Evolutionary conservation across 2,888 invertebrate species (phyloP), one percentile per base, ranked within the genome.

Genomic region (Hypselothyrea guttata): DNA sequence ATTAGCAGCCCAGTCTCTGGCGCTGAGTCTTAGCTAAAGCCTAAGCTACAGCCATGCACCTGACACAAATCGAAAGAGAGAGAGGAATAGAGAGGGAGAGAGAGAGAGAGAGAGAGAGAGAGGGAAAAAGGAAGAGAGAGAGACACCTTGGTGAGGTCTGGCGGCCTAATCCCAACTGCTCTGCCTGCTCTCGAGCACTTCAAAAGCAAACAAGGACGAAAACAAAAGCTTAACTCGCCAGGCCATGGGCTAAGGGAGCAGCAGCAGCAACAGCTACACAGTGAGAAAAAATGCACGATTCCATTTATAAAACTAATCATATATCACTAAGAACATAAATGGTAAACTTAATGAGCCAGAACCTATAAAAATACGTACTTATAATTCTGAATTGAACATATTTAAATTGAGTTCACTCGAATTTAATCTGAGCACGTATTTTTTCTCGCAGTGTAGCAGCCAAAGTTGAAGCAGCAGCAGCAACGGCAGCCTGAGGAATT

Each of bases 181-280:
- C 71, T 55, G 48, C 37, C 34, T 37, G 54, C 41, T 35, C 46
- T 57, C 55, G 46, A 70, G 71, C 78, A 79, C 76, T 72, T 76
- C 65, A 67, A 75, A 69, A 61, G 72, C 84, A 74, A 71, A 78
- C 86, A 75, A 75, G 79, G 77, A 84, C 75, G 75, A 83, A 83
- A 84, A 83, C 81, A 83, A 83, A 83, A 79, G 82, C 79, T 79
- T 82, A 78, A 68, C 65, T 46, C 60, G 44, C 48, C 34, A 22
- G 69, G 52, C 45, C 45, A 54, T 49, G 44, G 45, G 22, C 22
- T 31, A 59, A 42, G 33, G 44, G 44, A 40, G 58, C 40, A 51
- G 51, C 11, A 42, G 58, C 35, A 28, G 46, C 47, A 44, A 51
- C 41, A 13, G 52, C 52, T 34, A 47, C 37, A 53, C 33, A 18